Percentiles rank a stretch among this genome's conserved stretches.
Conservation (phyloP, 2,888 invertebrate species). For the Scotopteryx bipunctaria region DNA sequence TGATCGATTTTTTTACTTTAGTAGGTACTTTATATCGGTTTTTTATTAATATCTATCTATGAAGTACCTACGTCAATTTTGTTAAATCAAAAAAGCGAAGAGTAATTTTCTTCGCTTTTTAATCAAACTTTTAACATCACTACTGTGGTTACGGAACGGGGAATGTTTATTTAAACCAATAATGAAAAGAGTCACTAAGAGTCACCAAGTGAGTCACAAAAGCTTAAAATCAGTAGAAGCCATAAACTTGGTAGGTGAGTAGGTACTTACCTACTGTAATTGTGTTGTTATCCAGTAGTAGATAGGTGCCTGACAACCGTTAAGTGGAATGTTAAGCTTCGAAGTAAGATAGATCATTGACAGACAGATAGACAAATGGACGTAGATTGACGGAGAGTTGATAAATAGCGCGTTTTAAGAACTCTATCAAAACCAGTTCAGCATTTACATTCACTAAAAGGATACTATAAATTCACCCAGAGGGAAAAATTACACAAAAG, state of each 20-base stretch:
- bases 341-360: slow-evolving; percentile 49
- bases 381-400: slow-evolving; percentile 48
- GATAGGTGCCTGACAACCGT: slow-evolving; percentile 31
- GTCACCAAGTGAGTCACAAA: neutral
- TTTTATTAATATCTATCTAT: no score
- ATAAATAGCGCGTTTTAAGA: slow-evolving; percentile 38
- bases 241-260: slow-evolving; percentile 25
- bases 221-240: neutral
- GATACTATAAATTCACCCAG: no score
- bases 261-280: no score
- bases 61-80: no score
- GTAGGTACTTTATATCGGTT: no score
- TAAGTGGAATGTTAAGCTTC: slow-evolving; percentile 47
- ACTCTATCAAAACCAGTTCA: slow-evolving; percentile 31
- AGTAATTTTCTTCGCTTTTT: no score
- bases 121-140: no score
- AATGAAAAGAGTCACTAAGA: neutral
- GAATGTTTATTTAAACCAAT: no score
- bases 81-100: no score
- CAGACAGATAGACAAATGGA: slow-evolving; percentile 56
- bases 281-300: slow-evolving; percentile 37
- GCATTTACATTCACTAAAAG: slow-evolving; percentile 3
- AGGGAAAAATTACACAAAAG: no score
- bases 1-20: no score
- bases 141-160: no score